Percentiles rank a stretch among this genome's conserved stretches.
phyloP scores from a whole-genome alignment of 2,888 invertebrate species.

The Acronicta alni region DNA sequence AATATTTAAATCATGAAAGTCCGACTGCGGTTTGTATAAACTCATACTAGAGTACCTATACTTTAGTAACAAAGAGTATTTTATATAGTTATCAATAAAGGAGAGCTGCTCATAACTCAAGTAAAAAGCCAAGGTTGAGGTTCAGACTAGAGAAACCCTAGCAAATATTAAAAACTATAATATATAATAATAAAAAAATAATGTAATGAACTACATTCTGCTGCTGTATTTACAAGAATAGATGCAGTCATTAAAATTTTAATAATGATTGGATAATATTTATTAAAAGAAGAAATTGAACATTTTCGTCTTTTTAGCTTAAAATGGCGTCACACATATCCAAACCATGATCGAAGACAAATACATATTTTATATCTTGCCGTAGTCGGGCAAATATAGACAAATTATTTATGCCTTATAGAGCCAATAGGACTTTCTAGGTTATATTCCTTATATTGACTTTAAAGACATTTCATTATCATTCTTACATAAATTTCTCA shows the following conservation, averaged over 20 bases:
- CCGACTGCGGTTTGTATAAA: conserved; percentile 23
- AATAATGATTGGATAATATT: too few species aligned
- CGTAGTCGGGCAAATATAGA: conserved; percentile 25
- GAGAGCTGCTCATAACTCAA: too few species aligned
- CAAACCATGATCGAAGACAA: neutral
- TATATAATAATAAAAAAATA: too few species aligned
- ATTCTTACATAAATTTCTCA: conserved; percentile 19
- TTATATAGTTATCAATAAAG: too few species aligned
- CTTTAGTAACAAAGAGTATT: neutral
- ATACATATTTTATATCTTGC: too few species aligned
- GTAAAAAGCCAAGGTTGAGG: too few species aligned
- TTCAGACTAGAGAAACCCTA: too few species aligned
- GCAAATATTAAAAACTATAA: too few species aligned
- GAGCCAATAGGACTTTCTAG: conserved; percentile 10
- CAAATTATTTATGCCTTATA: conserved; percentile 18
- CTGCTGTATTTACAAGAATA: too few species aligned
- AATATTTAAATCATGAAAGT: conserved; percentile 10
- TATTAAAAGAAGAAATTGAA: too few species aligned
- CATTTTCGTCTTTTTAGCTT: neutral
- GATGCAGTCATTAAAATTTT: too few species aligned
- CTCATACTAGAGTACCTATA: neutral
- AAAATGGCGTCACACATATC: conserved; percentile 22
- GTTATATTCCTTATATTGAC: conserved; percentile 19
- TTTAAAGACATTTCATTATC: conserved; percentile 25
- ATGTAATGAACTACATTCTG: too few species aligned